These are phyloP conservation scores for Cottus gobio DNA, from an alignment of 2,113 vertebrate genomes.

Conservation along the genomic window DNA sequence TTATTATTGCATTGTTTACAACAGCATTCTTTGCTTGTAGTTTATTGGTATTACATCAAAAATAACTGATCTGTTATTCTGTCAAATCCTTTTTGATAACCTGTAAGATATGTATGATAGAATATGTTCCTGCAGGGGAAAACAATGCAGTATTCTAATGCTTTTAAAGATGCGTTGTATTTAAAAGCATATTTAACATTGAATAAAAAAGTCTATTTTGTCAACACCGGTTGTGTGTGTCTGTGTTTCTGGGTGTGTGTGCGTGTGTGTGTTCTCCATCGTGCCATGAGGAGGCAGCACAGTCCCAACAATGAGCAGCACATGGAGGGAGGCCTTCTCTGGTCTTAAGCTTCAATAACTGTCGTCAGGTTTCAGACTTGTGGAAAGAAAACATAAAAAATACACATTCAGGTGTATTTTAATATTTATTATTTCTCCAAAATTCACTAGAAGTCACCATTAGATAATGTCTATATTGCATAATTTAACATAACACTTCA, in stretches of 20 bases:
- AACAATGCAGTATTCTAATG: slow-evolving; percentile 67
- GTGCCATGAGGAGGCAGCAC: slow-evolving; percentile 79
- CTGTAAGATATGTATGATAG: slow-evolving; percentile 49
- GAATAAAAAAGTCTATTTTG: slow-evolving; percentile 82
- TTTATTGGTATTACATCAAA: not conserved
- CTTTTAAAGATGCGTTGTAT: slow-evolving; percentile 66
- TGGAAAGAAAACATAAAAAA: not conserved
- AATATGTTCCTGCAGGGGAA: slow-evolving; percentile 36
- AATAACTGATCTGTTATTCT: slow-evolving; percentile 32
- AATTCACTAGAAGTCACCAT: not conserved
- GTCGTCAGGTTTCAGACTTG: not conserved
- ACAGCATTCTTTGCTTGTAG: slow-evolving; percentile 5
- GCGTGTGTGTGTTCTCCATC: slow-evolving; percentile 44
- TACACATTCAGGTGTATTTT: not conserved
- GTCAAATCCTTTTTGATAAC: slow-evolving; percentile 51
- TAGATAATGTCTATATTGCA: not conserved
- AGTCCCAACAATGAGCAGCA: slow-evolving; percentile 40
- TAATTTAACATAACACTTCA: not conserved
- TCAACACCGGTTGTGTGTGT: slow-evolving; percentile 34
- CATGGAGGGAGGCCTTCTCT: not conserved
- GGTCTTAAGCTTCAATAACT: no score
- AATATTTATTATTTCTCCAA: not conserved
- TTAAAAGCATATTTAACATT: slow-evolving; percentile 75
- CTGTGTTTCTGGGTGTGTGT: not conserved
- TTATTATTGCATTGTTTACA: slow-evolving; percentile 29